A percentile compares a stretch with the other conserved stretches of the same genome.
Conservation (phyloP, 2,888 invertebrate species). For the Drosophila peninsularis region DNA sequence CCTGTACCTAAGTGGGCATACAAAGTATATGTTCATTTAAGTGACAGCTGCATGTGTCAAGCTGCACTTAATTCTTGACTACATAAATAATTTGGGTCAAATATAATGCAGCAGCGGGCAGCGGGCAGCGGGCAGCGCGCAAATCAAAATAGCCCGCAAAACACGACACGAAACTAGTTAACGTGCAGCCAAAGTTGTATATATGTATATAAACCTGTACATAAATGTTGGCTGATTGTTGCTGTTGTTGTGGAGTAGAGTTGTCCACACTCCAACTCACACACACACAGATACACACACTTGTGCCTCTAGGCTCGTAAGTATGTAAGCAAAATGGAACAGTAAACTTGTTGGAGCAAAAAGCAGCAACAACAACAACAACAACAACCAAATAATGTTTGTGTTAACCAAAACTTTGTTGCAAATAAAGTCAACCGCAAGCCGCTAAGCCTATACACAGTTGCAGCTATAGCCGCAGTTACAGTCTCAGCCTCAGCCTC, state of each 20-base stretch:
- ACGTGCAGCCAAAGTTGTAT: slow-evolving; percentile 32
- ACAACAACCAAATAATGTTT: slow-evolving; percentile 44
- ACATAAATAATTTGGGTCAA: slow-evolving; percentile 70
- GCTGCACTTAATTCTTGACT: slow-evolving; percentile 57
- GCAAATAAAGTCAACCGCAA: slow-evolving; percentile 65
- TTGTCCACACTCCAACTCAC: slow-evolving; percentile 30
- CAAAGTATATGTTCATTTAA: slow-evolving; percentile 39
- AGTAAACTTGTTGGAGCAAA: slow-evolving; percentile 68
- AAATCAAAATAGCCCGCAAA: slow-evolving; percentile 54
- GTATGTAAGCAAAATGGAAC: slow-evolving; percentile 62
- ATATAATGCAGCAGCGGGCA: slow-evolving; percentile 49
- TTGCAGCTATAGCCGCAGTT: not conserved
- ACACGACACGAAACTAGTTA: slow-evolving; percentile 60
- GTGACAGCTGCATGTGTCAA: slow-evolving; percentile 62
- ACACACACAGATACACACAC: slow-evolving; percentile 14
- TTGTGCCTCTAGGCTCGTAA: slow-evolving; percentile 10
- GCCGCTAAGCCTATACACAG: slow-evolving; percentile 19
- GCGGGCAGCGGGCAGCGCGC: slow-evolving; percentile 33
- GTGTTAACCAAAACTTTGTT: slow-evolving; percentile 57
- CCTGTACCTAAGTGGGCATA: slow-evolving; percentile 23
- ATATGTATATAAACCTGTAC: slow-evolving; percentile 24
- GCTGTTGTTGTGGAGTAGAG: slow-evolving; percentile 20
- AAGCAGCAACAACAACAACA: slow-evolving; percentile 21
- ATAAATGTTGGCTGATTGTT: slow-evolving; percentile 20
- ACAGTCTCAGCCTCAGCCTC: not conserved